These are phyloP conservation scores for Drosophila leonis DNA, from an alignment of 2,888 invertebrate genomes.

Conservation along the genomic window DNA sequence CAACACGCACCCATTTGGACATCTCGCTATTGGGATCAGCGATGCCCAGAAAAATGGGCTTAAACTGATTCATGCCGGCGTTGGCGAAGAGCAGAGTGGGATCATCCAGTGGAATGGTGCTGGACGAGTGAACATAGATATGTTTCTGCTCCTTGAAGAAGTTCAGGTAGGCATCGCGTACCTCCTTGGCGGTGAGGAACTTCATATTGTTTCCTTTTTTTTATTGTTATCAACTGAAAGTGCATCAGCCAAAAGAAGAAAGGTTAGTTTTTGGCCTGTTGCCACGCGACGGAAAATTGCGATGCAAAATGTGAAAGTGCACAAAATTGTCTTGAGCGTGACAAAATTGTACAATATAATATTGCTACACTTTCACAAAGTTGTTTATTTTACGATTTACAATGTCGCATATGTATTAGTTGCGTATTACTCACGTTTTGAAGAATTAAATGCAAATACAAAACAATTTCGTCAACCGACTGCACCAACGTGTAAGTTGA, in stretches of 20 bases:
- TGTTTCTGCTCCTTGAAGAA: slow-evolving; percentile 96
- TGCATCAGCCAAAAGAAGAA: slow-evolving; percentile 3
- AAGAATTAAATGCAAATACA: slow-evolving; percentile 55
- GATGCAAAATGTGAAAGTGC: slow-evolving; percentile 66
- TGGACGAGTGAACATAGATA: slow-evolving; percentile 98
- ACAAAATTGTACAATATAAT: slow-evolving; percentile 34
- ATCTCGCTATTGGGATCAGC: slow-evolving; percentile 98
- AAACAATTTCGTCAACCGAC: slow-evolving; percentile 73
- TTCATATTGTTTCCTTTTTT: slow-evolving; percentile 60
- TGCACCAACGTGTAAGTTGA: slow-evolving; percentile 70
- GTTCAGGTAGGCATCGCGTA: slow-evolving; percentile 94
- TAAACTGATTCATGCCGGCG: slow-evolving; percentile 99
- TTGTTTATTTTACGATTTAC: slow-evolving; percentile 8
- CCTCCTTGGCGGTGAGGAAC: slow-evolving; percentile 88
- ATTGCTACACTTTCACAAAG: not conserved
- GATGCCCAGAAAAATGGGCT: slow-evolving; percentile 98
- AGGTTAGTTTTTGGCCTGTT: slow-evolving; percentile 49
- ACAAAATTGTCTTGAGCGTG: slow-evolving; percentile 36
- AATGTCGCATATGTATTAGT: slow-evolving; percentile 3
- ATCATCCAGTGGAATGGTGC: slow-evolving; percentile 98
- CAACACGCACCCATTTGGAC: slow-evolving; percentile 94
- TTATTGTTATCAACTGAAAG: slow-evolving; percentile 8
- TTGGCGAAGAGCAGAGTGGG: slow-evolving; percentile 98
- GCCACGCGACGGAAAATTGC: slow-evolving; percentile 65
- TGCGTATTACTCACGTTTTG: slow-evolving; percentile 67